Conservation (phyloP, 2,888 invertebrate genomes). For the Drosophila buzzatii region DNA sequence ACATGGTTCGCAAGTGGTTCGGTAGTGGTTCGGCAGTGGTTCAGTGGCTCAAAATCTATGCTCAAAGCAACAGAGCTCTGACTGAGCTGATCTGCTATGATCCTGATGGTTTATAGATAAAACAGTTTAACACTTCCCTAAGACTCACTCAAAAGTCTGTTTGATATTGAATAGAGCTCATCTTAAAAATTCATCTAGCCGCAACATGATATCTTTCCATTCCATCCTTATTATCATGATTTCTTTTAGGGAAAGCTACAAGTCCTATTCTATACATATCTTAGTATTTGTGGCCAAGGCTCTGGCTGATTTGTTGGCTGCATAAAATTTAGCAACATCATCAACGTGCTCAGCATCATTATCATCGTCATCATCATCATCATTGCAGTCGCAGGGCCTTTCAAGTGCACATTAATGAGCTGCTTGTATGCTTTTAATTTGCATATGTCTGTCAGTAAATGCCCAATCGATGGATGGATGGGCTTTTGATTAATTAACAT, state of each 20-base stretch:
- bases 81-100: no score
- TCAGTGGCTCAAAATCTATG: not conserved
- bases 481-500: constrained; percentile 78
- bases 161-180: no score
- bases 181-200: no score
- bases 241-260: not conserved
- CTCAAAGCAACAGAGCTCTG: not conserved
- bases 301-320: constrained; percentile 7
- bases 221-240: not conserved
- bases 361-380: not conserved
- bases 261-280: not conserved
- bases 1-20: not conserved
- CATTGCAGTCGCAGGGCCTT: constrained; percentile 43
- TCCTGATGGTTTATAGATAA: no score
- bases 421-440: constrained; percentile 77
- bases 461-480: constrained; percentile 75
- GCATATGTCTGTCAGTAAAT: constrained; percentile 74
- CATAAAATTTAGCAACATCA: not conserved
- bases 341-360: not conserved
- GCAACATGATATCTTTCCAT: no score
- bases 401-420: constrained; percentile 71
- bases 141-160: no score
- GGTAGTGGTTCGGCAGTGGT: not conserved
- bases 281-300: not conserved
- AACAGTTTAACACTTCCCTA: no score